Percentiles rank a stretch among this genome's conserved stretches.
Conservation (phyloP, 1,140 invertebrate genomes). For the Leucophenga varia region DNA sequence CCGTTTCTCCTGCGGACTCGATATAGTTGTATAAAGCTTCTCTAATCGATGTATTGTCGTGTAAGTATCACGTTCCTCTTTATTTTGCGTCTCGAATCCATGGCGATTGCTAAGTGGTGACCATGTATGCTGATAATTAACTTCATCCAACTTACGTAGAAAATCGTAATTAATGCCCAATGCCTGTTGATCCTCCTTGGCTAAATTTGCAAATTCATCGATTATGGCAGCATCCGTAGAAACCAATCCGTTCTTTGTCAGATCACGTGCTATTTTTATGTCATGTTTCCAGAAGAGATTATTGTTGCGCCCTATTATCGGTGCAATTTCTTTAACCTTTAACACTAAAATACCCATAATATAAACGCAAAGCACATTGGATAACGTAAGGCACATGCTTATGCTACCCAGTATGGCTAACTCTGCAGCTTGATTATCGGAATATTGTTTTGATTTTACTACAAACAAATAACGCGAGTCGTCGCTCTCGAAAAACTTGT, state of each 20-base stretch:
- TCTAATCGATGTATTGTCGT: slow-evolving; percentile 42
- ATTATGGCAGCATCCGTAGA: slow-evolving; percentile 36
- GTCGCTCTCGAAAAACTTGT: slow-evolving; percentile 57
- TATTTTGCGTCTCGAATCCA: slow-evolving; percentile 21
- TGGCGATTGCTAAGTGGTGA: slow-evolving; percentile 38
- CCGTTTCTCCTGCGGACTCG: neutral
- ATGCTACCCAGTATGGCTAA: slow-evolving; percentile 63
- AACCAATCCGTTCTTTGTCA: slow-evolving; percentile 55
- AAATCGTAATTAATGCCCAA: slow-evolving; percentile 30
- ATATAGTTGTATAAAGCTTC: slow-evolving; percentile 32
- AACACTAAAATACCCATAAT: slow-evolving; percentile 68
- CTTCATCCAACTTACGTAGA: slow-evolving; percentile 34
- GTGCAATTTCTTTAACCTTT: slow-evolving; percentile 77
- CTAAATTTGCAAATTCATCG: slow-evolving; percentile 40
- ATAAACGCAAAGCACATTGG: slow-evolving; percentile 75
- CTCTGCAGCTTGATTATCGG: slow-evolving; percentile 62
- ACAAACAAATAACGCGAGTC: slow-evolving; percentile 52
- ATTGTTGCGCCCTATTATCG: slow-evolving; percentile 59
- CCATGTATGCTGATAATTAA: slow-evolving; percentile 45
- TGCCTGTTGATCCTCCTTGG: slow-evolving; percentile 30
- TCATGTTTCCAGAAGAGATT: slow-evolving; percentile 70
- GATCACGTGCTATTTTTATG: slow-evolving; percentile 63
- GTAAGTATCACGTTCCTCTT: slow-evolving; percentile 11
- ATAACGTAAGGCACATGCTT: slow-evolving; percentile 68
- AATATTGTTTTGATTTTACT: slow-evolving; percentile 57